Evolutionary conservation across 2,113 vertebrate genomes (phyloP), one percentile per base, ranked within the genome.

Genomic region (Nycticorax nycticorax): DNA sequence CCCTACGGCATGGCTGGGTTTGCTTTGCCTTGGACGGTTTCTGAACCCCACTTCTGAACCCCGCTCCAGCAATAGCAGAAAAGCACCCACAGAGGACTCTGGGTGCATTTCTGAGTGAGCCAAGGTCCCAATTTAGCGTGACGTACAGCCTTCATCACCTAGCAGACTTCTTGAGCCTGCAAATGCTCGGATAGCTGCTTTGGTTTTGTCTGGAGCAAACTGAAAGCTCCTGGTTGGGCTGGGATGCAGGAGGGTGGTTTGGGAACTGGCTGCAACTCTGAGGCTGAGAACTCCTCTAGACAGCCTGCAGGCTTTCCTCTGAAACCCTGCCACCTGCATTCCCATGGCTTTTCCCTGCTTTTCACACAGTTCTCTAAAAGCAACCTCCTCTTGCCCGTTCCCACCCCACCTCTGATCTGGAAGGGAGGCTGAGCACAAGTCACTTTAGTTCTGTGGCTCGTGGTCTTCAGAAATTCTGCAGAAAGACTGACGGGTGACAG

Each of bases 1-100:
- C 64, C 45, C 41, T 30, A 2, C 0, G 3, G 39, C 32, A 9
- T 7, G 1, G 7, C 20, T 24, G 23, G 4, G 37, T 48, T 59
- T 62, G 35, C 50, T 82, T 64, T 48, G 18, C 48, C 39, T 12
- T 1, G 19, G 24, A 37, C 59, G 62, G 18, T 39, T 69, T 64
- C 35, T 63, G 60, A 62, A 62, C 59, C 23, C 24, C 60, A 28
- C 19, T 66, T 33, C 75, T 52, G 57, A 63, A 23, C 52, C 1
- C 1, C 1, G 8, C 27, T 47, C 57, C 47, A 52, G 19, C 43
- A 35, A n/a, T 6, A 13, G 45, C n/a, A 82, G 23, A 43, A 57
- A 53, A 67, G 18, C 85, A 39, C 27, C 15, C n/a, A 1, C 4
- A 35, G 28, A 24, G 30, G 45, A 55, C 57, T 87, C 47, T 27